phyloP scores from a whole-genome alignment of 1,140 invertebrate species.

The Drosophila setifemur region DNA sequence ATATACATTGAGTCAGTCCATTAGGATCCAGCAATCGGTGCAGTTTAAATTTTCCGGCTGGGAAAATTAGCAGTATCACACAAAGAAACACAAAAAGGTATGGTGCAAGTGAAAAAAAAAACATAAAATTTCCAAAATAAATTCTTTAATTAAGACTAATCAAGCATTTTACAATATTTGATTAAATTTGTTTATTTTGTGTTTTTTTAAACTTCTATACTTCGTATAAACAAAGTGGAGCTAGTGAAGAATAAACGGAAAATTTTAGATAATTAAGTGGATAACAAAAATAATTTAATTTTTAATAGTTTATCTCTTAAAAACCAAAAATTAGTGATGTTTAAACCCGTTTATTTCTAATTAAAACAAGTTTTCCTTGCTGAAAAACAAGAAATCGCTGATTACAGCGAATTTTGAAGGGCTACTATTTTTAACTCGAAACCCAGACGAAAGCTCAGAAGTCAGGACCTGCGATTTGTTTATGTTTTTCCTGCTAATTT shows the following conservation, averaged over 20 bases:
- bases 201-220: no score
- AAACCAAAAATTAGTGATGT: neutral
- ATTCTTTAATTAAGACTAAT: no score
- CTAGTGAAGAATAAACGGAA: no score
- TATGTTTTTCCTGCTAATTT: constrained; percentile 48
- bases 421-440: neutral
- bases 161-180: no score
- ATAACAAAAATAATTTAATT: neutral
- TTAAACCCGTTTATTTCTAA: neutral
- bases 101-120: constrained; percentile 5
- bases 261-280: no score
- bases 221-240: no score
- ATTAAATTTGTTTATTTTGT: no score
- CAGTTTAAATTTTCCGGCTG: constrained; percentile 22
- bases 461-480: constrained; percentile 37
- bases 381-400: neutral
- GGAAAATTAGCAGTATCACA: neutral
- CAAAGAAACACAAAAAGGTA: constrained; percentile 32
- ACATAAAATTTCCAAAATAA: neutral
- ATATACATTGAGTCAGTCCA: constrained; percentile 10
- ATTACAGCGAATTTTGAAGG: neutral
- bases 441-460: neutral
- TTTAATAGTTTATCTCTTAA: neutral
- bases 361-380: neutral
- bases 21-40: constrained; percentile 1